Evolutionary conservation across 2,113 vertebrate genomes (phyloP).

Genomic region (Promerops cafer): DNA sequence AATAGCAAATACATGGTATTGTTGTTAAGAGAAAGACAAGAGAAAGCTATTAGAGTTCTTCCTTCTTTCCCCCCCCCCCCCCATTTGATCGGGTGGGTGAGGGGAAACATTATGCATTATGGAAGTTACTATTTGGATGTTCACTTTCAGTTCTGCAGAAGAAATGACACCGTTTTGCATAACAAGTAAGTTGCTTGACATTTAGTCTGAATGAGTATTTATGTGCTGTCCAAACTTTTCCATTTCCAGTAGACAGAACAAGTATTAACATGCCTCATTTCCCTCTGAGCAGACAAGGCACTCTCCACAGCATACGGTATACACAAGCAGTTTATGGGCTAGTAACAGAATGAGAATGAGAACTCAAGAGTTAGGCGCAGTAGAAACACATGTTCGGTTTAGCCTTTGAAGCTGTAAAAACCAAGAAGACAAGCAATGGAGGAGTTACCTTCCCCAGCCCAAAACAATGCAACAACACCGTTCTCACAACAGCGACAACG

Average conservation of each 20-base stretch:
- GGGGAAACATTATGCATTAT: not conserved
- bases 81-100: not conserved
- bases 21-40: no score
- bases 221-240: no score
- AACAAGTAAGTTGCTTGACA: not conserved
- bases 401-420: not conserved
- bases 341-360: accelerated
- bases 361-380: not conserved
- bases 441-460: no score
- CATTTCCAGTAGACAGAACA: not conserved
- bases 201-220: no score
- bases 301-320: accelerated
- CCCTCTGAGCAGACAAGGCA: not conserved
- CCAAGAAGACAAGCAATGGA: accelerated
- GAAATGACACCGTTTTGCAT: accelerated
- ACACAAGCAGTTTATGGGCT: accelerated
- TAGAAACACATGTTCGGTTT: accelerated
- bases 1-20: not conserved
- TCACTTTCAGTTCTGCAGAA: not conserved
- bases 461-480: accelerated
- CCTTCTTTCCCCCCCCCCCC: accelerated
- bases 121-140: not conserved
- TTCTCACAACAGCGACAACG: accelerated
- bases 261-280: not conserved
- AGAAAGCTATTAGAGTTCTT: not conserved